These are phyloP conservation scores for Acanthosepion pharaonis DNA, from an alignment of 2,888 invertebrate genomes.

Conservation along the genomic window DNA sequence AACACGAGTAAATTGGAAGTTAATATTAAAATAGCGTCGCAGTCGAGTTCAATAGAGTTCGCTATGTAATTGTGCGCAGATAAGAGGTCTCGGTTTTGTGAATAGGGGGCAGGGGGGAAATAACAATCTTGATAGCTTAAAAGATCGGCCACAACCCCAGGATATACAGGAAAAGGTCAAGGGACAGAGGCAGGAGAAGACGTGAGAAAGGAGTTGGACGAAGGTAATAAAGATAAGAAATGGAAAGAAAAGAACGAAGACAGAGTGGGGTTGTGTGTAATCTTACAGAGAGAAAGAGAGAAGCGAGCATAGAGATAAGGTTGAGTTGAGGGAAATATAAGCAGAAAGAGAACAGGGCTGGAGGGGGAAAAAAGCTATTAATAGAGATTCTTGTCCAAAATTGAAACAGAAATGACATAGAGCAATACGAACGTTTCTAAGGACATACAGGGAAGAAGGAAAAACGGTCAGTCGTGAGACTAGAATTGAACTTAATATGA, in stretches of 20 bases:
- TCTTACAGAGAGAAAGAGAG: neutral
- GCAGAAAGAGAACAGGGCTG: neutral
- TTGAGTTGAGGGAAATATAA: neutral
- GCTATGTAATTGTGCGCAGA: constrained; percentile 11
- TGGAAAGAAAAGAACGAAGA: neutral
- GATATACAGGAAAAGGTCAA: constrained; percentile 22
- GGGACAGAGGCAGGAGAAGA: neutral
- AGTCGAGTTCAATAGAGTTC: constrained; percentile 1
- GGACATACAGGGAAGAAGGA: too few relatives aligned
- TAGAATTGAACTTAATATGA: neutral
- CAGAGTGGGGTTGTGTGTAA: neutral
- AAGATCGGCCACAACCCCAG: constrained; percentile 33
- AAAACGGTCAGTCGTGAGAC: neutral
- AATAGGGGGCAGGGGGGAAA: neutral
- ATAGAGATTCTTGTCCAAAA: neutral
- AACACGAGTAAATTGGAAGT: constrained; percentile 22
- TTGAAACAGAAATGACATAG: neutral
- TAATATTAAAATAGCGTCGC: constrained; percentile 33
- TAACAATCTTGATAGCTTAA: constrained; percentile 33
- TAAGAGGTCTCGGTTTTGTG: constrained; percentile 18
- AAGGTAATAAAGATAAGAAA: constrained; percentile 1
- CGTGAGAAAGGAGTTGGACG: neutral
- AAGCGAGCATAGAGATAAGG: neutral
- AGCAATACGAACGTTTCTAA: neutral
- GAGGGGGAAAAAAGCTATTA: neutral